A percentile compares a stretch with the other conserved stretches of the same genome.
These are phyloP conservation scores for Hydrotaea diabolus DNA, from an alignment of 2,888 invertebrate species.

Conservation along the genomic window DNA sequence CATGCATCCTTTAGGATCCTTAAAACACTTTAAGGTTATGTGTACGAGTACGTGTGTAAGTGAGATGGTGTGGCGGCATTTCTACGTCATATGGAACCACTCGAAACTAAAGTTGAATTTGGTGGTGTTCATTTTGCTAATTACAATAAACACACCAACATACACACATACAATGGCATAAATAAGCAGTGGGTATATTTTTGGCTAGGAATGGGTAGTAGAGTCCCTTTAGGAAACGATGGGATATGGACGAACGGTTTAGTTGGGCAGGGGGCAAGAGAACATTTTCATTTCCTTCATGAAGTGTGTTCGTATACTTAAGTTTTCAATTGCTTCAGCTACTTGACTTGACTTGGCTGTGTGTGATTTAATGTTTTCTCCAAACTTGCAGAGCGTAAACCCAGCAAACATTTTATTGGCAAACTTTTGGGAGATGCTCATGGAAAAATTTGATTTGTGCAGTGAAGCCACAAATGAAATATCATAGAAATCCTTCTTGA, in stretches of 20 bases:
- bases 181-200: constrained; percentile 15
- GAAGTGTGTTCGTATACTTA: constrained; percentile 70
- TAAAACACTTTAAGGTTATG: background rate
- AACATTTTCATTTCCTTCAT: constrained; percentile 67
- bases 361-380: constrained; percentile 7
- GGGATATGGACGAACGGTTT: background rate
- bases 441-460: no score
- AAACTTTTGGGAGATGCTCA: no score
- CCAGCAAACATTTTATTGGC: background rate
- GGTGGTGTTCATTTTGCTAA: constrained; percentile 64
- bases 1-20: background rate
- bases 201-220: background rate
- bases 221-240: background rate
- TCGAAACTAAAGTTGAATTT: constrained; percentile 55
- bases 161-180: background rate
- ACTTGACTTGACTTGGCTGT: constrained; percentile 52
- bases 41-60: background rate
- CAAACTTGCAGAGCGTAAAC: background rate
- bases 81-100: constrained; percentile 40
- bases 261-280: constrained; percentile 30
- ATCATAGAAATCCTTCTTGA: no score
- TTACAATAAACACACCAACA: constrained; percentile 47
- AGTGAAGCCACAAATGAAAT: no score
- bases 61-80: background rate
- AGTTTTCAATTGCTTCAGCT: constrained; percentile 75